A percentile compares a stretch with the other conserved stretches of the same genome.
These are phyloP conservation scores for Polylopha cassiicola DNA, from an alignment of 2,888 invertebrate genomes.

Conservation along the genomic window DNA sequence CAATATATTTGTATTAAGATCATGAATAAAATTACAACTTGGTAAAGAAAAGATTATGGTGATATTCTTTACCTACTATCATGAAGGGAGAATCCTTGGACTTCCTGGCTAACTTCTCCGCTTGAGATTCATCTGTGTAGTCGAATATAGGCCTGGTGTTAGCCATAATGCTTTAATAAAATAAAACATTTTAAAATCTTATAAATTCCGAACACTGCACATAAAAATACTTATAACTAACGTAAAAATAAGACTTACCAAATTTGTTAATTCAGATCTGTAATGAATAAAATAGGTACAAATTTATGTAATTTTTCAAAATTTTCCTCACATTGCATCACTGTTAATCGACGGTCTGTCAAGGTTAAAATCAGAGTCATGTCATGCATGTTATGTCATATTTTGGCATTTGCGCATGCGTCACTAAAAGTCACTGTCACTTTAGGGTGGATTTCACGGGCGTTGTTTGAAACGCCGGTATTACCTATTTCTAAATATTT, in stretches of 20 bases:
- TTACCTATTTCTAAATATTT: no score
- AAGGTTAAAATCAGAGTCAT: slow-evolving; percentile 6
- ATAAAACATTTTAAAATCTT: background rate
- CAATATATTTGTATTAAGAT: no score
- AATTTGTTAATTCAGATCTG: no score
- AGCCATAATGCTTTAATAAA: slow-evolving; percentile 44
- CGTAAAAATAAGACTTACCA: no score
- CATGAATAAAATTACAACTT: no score
- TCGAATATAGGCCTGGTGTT: slow-evolving; percentile 56
- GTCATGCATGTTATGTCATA: background rate
- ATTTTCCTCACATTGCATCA: slow-evolving; percentile 54
- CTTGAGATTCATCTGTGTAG: slow-evolving; percentile 74
- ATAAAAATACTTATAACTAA: slow-evolving; percentile 1
- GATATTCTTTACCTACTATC: slow-evolving; percentile 83
- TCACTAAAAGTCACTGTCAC: no score
- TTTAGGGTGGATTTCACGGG: no score
- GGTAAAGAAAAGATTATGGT: no score
- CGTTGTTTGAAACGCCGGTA: no score
- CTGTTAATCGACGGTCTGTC: slow-evolving; percentile 19
- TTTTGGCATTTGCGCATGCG: slow-evolving; percentile 5
- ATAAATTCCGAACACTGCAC: background rate
- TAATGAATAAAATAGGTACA: slow-evolving; percentile 24
- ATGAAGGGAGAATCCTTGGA: slow-evolving; percentile 85
- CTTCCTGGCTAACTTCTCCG: slow-evolving; percentile 79
- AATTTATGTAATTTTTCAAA: slow-evolving; percentile 53